Conservation (phyloP, 2,113 vertebrate genomes). For the Lichenostomus cassidix region DNA sequence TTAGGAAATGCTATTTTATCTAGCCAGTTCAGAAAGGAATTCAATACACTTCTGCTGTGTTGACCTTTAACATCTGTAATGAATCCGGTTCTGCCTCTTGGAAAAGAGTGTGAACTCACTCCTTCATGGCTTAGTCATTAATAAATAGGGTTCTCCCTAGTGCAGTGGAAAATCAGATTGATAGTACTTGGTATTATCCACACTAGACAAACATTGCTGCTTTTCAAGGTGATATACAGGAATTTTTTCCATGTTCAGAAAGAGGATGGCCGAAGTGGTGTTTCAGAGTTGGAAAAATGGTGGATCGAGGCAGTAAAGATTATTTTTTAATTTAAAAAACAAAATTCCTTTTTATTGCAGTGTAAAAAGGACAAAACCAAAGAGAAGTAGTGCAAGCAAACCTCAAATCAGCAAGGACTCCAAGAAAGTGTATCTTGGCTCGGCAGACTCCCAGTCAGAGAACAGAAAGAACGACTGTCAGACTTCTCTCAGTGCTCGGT, state of each 20-base stretch:
- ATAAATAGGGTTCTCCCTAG: conserved; percentile 34
- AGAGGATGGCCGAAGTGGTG: neutral
- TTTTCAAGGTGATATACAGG: conserved; percentile 25
- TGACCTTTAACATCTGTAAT: conserved; percentile 58
- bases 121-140: conserved; percentile 35
- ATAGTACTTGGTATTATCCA: conserved; percentile 15
- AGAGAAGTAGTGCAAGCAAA: conserved; percentile 51
- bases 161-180: conserved; percentile 40
- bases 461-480: neutral
- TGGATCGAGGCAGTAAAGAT: neutral
- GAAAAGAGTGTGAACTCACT: conserved; percentile 40
- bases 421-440: conserved; percentile 54
- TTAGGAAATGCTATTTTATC: conserved; percentile 54
- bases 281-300: neutral
- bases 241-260: neutral
- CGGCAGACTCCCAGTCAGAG: neutral
- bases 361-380: conserved; percentile 76
- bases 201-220: neutral
- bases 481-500: neutral
- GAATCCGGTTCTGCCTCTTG: conserved; percentile 50
- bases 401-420: conserved; percentile 47
- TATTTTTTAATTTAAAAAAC: neutral
- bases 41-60: conserved; percentile 8
- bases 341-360: conserved; percentile 71
- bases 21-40: conserved; percentile 27